Evolutionary conservation across 2,113 vertebrate species (phyloP).

Genomic region (Marmota monax): DNA sequence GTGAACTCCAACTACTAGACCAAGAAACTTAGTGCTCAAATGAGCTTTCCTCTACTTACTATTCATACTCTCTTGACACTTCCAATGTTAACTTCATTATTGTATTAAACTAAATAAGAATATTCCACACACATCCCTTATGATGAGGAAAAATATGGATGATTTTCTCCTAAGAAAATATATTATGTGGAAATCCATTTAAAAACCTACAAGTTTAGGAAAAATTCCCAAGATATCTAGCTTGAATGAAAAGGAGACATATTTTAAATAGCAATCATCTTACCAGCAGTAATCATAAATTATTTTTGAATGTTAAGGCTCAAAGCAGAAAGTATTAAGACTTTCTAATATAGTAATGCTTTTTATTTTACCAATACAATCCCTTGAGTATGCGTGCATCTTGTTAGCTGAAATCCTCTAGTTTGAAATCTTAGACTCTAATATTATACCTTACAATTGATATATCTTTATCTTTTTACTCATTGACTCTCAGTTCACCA

Average conservation of each 20-base stretch:
- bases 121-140: not conserved
- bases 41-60: not conserved
- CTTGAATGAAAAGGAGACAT: not conserved
- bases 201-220: not conserved
- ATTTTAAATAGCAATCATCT: slow-evolving; percentile 23
- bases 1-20: not conserved
- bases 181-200: not conserved
- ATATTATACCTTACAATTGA: not conserved
- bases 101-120: not conserved
- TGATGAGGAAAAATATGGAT: not conserved
- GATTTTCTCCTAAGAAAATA: not conserved
- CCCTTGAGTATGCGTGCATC: not conserved
- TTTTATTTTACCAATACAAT: not conserved
- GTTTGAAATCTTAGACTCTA: not conserved
- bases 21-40: not conserved
- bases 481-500: not conserved
- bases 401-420: not conserved
- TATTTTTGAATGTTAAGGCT: not conserved
- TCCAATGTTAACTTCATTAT: not conserved
- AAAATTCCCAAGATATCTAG: not conserved
- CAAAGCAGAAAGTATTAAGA: not conserved
- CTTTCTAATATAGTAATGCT: not conserved
- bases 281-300: not conserved
- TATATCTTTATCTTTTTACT: not conserved
- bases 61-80: not conserved